Conservation (phyloP, 92 coral and sea anemone genomes). For the Palythoa heliodiscus region DNA sequence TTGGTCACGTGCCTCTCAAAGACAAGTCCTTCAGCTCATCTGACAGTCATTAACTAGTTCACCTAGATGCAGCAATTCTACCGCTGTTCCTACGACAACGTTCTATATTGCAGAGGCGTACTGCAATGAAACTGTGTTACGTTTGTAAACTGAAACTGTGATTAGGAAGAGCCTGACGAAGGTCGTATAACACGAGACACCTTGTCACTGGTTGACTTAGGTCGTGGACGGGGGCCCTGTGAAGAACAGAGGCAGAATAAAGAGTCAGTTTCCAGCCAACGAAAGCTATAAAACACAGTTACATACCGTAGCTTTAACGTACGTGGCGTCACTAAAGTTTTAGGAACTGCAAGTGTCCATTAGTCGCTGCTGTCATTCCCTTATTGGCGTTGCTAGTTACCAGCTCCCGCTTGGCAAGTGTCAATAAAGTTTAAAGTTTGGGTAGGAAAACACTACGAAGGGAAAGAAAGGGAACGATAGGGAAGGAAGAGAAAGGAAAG, state of each 20-base stretch:
- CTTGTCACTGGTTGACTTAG: slow-evolving; percentile 1
- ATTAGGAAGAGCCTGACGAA: slow-evolving; percentile 2
- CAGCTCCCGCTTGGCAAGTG: too few species aligned
- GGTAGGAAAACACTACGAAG: background rate
- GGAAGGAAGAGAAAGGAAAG: background rate
- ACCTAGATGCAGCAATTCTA: background rate
- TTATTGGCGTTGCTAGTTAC: too few species aligned
- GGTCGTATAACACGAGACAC: background rate
- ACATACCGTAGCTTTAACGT: background rate
- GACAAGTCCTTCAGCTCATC: background rate
- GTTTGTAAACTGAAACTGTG: background rate
- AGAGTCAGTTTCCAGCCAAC: background rate
- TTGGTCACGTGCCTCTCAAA: background rate
- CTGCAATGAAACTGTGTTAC: background rate
- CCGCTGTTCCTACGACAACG: background rate
- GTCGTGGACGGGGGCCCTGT: background rate
- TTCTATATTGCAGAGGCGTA: background rate
- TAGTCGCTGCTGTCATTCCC: too few species aligned
- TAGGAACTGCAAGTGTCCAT: background rate
- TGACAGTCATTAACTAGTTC: background rate
- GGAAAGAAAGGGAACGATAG: background rate
- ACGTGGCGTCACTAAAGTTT: background rate
- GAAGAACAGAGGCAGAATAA: background rate
- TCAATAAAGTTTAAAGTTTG: too few species aligned
- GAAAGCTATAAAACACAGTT: background rate